A percentile compares a stretch with the other conserved stretches of the same genome.
phyloP scores from a whole-genome alignment of 64 coral and sea anemone genomes.

The Pachyseris speciosa region DNA sequence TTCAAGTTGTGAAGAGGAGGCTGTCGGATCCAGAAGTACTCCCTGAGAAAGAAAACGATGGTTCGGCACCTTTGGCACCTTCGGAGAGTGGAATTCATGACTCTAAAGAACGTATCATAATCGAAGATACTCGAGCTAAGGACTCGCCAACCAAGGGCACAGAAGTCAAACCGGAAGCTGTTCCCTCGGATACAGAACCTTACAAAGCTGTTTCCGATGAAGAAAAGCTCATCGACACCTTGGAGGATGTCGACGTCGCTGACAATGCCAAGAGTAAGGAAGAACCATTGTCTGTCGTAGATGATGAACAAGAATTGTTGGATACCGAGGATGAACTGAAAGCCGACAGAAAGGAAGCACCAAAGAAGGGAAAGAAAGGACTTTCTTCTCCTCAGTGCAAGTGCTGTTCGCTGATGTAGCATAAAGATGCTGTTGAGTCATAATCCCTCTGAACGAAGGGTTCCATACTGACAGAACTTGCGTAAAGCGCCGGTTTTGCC shows the following conservation, averaged over 20 bases:
- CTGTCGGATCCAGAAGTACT: constrained; percentile 24
- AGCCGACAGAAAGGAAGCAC: neutral
- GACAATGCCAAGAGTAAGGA: neutral
- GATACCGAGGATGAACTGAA: neutral
- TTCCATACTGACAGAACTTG: too few relatives aligned
- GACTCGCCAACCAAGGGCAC: neutral
- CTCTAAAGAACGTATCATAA: neutral
- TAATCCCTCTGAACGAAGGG: too few relatives aligned
- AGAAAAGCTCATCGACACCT: neutral
- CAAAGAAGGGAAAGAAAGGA: neutral
- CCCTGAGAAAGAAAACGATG: constrained; percentile 31
- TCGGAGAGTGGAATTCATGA: constrained; percentile 26
- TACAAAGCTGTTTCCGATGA: neutral
- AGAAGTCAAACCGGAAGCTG: neutral
- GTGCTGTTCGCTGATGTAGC: constrained; percentile 27
- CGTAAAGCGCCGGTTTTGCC: too few relatives aligned
- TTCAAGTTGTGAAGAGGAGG: constrained; percentile 10
- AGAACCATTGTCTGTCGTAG: neutral
- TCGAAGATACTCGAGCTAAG: neutral
- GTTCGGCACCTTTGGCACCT: constrained; percentile 29
- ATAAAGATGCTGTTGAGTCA: too few relatives aligned
- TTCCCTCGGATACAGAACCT: neutral
- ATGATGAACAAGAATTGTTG: neutral
- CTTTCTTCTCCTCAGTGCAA: constrained; percentile 19
- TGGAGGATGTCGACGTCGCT: neutral